Conservation (phyloP, 2,113 vertebrate genomes). For the Phylloscopus trochiloides region DNA sequence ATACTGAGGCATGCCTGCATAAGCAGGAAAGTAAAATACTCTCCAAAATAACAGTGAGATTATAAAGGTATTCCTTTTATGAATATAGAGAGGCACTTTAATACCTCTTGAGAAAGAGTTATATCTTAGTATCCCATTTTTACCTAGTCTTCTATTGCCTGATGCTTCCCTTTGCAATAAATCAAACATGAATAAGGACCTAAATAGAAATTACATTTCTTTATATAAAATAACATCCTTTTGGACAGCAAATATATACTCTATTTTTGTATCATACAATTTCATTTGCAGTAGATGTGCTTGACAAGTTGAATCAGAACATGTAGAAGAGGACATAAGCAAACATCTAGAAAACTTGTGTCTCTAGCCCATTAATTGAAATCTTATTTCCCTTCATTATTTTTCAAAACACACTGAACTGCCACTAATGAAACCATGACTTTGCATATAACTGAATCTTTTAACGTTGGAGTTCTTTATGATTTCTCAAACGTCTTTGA, state of each 20-base stretch:
- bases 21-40: not conserved
- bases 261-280: not conserved
- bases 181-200: not conserved
- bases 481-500: not conserved
- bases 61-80: not conserved
- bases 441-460: not conserved
- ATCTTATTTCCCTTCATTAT: not conserved
- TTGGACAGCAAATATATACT: not conserved
- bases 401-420: not conserved
- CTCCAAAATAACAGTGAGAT: not conserved
- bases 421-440: not conserved
- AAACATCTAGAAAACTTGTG: not conserved
- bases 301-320: not conserved
- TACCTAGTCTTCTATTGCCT: not conserved
- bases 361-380: not conserved
- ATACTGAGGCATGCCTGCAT: not conserved
- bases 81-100: not conserved
- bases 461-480: not conserved
- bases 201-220: not conserved
- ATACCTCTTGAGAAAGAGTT: not conserved
- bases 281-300: not conserved
- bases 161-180: not conserved
- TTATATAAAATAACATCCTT: not conserved
- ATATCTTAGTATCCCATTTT: not conserved
- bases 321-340: not conserved